These are phyloP conservation scores for Saturnia pavonia DNA, from an alignment of 2,888 invertebrate genomes.

Conservation along the genomic window DNA sequence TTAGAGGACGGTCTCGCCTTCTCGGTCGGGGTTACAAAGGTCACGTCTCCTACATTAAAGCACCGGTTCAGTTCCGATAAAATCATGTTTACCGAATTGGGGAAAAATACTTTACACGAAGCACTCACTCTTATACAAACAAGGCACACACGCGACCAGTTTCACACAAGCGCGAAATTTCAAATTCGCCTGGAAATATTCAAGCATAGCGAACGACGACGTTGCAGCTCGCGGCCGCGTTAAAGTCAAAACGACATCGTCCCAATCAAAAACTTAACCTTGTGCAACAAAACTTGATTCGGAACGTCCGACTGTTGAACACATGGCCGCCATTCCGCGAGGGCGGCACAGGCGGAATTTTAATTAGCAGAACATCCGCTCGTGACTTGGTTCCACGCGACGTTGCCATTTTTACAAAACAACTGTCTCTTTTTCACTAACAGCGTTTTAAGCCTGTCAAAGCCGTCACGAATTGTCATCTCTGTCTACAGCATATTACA, in stretches of 20 bases:
- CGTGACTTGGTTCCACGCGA: conserved; percentile 72
- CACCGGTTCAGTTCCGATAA: conserved; percentile 79
- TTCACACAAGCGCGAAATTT: conserved; percentile 59
- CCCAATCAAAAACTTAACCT: conserved; percentile 72
- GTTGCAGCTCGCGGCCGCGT: conserved; percentile 49
- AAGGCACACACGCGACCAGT: conserved; percentile 62
- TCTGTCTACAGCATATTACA: conserved; percentile 47
- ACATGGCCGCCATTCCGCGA: conserved; percentile 82
- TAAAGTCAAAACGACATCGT: conserved; percentile 57
- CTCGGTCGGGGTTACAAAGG: conserved; percentile 47
- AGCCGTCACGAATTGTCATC: conserved; percentile 40
- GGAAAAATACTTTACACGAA: conserved; percentile 62
- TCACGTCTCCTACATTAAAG: conserved; percentile 71
- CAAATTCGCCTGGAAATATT: conserved; percentile 45
- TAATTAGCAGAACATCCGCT: conserved; percentile 83
- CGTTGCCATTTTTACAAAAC: conserved; percentile 69
- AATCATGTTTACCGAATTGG: conserved; percentile 50
- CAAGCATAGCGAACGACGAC: conserved; percentile 59
- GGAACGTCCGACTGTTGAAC: conserved; percentile 77
- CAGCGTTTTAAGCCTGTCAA: conserved; percentile 45
- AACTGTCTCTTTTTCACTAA: conserved; percentile 60
- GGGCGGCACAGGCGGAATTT: conserved; percentile 82
- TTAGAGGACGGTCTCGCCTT: conserved; percentile 72
- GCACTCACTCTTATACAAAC: conserved; percentile 55
- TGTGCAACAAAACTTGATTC: conserved; percentile 78